Evolutionary conservation across 2,888 invertebrate species (phyloP), one percentile per base, ranked within the genome.

Genomic region (Sympetrum striolatum): DNA sequence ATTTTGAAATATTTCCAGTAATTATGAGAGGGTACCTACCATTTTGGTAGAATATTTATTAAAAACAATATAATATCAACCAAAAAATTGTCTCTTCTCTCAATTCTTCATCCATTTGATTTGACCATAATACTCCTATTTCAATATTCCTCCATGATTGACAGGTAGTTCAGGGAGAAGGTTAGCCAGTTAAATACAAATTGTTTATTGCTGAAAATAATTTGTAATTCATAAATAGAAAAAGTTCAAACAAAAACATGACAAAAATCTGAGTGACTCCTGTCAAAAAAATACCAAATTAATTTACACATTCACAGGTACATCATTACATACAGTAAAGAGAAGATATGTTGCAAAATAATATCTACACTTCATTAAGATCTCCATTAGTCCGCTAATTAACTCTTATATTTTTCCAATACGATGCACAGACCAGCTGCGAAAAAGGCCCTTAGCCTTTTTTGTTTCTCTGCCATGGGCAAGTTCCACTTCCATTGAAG

Each of bases 351-450:
- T 73, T 86, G 64, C 86, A 58, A 64, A 73, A 60, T 6, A 35
- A 86, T 60, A 60, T 60, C 22, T 64, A 86, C 86, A 64, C 35
- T 37, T 37, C 39, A n/a, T 60, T 86, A 58, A 12, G 37, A 25
- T 31, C 25, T 14, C 31, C 6, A 86, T 2, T 37, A 2, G 15
- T 86, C 25, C 10, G 37, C 1, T 37, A 10, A 60, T 48, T 22
- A 64, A 31, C 73, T 73, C 25, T 92, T 91, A 94, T 91, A 94
- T 93, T 92, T 94, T 94, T 31, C 94, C 94, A 91, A 94, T 94
- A 37, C 93, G 92, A 92, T 94, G 94, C 18, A 94, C 94, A 0
- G 94, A 94, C 94, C 94, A 94, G 90, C 94, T 94, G 91, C 94
- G 93, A 90, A 94, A 94, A 31, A 94, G 92, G 91, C 93, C 94